phyloP scores from a whole-genome alignment of 2,113 vertebrate genomes.

The Zosterops lateralis region DNA sequence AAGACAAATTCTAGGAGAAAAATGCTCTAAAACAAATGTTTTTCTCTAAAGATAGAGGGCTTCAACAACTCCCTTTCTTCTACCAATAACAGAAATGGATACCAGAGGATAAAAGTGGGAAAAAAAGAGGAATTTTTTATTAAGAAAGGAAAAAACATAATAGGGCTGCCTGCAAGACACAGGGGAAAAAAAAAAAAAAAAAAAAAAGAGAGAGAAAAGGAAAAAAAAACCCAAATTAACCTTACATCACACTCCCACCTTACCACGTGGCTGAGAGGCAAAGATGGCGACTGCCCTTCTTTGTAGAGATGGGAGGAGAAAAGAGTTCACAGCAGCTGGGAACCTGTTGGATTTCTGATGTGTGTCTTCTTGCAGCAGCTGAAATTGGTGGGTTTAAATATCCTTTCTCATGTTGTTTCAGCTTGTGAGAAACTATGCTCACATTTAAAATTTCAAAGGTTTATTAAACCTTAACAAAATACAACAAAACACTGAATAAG shows the following conservation, averaged over 20 bases:
- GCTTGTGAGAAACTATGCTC: neutral
- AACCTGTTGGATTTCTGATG: neutral
- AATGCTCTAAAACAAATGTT: neutral
- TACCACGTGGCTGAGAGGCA: accelerated
- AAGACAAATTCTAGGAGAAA: neutral
- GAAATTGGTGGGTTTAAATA: neutral
- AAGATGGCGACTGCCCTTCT: neutral
- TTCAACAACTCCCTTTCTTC: neutral
- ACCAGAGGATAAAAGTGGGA: neutral
- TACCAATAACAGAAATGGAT: neutral
- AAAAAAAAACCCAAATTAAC: neutral
- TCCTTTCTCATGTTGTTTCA: neutral
- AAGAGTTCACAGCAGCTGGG: neutral
- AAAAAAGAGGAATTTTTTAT: neutral
- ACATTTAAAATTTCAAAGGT: neutral
- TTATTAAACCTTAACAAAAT: neutral
- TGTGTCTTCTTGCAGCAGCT: neutral
- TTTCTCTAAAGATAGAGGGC: neutral
- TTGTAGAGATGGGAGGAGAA: neutral
- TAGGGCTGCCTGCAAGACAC: neutral
- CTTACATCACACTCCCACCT: neutral
- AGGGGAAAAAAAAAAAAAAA: neutral
- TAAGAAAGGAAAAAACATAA: neutral
- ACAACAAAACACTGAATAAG: neutral
- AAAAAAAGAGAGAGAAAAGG: neutral